Conservation (phyloP, 2,797 vertebrate genomes). For the Fundulus diaphanus region DNA sequence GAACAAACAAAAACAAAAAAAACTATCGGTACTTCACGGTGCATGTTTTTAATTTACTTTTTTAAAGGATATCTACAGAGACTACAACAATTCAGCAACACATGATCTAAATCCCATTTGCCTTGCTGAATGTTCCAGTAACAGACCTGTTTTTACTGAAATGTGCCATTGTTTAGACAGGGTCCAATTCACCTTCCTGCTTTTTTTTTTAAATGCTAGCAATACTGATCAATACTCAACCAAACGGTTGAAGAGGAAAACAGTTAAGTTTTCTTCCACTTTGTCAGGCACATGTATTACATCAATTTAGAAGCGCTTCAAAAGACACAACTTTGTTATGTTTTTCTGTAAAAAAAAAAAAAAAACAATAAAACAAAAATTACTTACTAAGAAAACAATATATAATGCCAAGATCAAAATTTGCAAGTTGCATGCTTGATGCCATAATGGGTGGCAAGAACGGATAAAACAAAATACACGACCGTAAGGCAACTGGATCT, state of each 20-base stretch:
- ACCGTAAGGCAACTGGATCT: constrained; percentile 20
- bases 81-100: neutral
- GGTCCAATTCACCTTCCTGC: neutral
- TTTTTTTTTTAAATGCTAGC: neutral
- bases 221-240: neutral
- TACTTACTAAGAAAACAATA: neutral
- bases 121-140: constrained; percentile 4
- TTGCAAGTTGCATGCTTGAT: neutral
- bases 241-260: neutral
- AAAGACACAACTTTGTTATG: neutral
- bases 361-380: neutral
- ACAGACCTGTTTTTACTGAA: constrained; percentile 9
- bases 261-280: neutral
- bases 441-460: neutral
- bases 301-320: neutral
- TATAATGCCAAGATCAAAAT: neutral
- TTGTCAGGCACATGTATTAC: neutral
- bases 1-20: neutral
- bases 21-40: neutral
- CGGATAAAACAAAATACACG: constrained; percentile 2
- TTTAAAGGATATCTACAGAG: neutral
- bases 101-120: neutral
- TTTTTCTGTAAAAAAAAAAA: neutral
- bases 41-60: neutral
- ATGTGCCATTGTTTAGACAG: neutral